Base-by-base conservation (phyloP, 2,113 vertebrate genomes). In the Ptychochromis oligacanthus region DNA sequence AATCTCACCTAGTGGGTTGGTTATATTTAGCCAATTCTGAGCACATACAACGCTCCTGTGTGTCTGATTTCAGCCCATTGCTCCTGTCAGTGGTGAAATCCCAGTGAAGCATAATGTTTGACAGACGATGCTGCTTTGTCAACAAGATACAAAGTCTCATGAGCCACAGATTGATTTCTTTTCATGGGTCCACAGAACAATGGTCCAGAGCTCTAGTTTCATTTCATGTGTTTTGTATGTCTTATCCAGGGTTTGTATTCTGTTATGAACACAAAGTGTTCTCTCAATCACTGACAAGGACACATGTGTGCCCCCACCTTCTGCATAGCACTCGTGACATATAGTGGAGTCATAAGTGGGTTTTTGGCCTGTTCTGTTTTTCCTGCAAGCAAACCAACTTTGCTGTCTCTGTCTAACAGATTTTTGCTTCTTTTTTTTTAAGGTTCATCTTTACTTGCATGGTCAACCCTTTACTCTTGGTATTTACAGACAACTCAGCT, bases 221-320 rank as follows among this genome's bases (percentile, higher is more conserved):
- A 54, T 72, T 72, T 72, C 18, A 54, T 3, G 11, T 17, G 46
- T 49, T 49, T 15, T 49, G 46, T 7, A 49, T 34, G 26, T 54
- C 26, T 54, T 72, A 31, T 46, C 46, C 18, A 31, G 46, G 11
- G 46, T 67, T 26, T 67, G 22, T 11, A 67, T 49, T 67, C 28
- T 2, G 2, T 34, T 72, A 54, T 26, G 26, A 6, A 72, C 67
- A 54, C 67, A 34, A 31, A 2, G 26, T 54, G 46, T 72, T 72
- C 46, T 18, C 18, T 58, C 58, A 40, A 80, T 40, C 49, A 46
- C 14, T 80, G 77, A 77, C 49, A 77, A 55, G 22, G 60, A 77
- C 59, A 81, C 43, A 59, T 18, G 60, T 74, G 8, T 7, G 5
- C 40, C 18, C 20, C 26, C 24, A n/a, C 38, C 26, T 52, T 20